phyloP scores from a whole-genome alignment of 2,888 invertebrate species.

The Chrysotoxum bicinctum region DNA sequence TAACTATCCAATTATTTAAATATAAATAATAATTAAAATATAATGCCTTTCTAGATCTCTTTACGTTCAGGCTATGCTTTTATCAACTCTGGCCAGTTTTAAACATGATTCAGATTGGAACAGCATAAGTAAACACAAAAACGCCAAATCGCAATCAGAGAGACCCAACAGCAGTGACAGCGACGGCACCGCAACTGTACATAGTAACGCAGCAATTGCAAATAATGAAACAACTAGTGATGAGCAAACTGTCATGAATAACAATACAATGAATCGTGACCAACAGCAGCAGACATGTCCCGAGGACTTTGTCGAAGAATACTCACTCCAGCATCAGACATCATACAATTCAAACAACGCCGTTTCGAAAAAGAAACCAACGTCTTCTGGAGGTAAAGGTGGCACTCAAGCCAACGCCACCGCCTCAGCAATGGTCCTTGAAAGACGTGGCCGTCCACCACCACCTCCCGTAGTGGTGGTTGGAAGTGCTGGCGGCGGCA shows the following conservation, averaged over 20 bases:
- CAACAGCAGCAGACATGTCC: conserved; percentile 82
- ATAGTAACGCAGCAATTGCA: conserved; percentile 54
- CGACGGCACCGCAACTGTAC: conserved; percentile 65
- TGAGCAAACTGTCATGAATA: conserved; percentile 79
- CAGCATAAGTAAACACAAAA: conserved; percentile 70
- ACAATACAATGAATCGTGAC: conserved; percentile 77
- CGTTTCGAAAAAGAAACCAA: conserved; percentile 75
- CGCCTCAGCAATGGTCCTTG: conserved; percentile 78
- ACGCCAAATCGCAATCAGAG: conserved; percentile 75
- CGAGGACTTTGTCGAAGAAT: conserved; percentile 81
- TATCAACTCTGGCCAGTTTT: conserved; percentile 84
- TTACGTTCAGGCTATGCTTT: conserved; percentile 87
- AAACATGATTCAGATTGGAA: conserved; percentile 74
- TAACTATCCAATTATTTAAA: too few species aligned
- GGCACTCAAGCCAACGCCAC: conserved; percentile 69
- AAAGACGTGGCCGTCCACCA: conserved; percentile 79
- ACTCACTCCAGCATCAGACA: conserved; percentile 75
- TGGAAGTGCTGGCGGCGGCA: conserved; percentile 68
- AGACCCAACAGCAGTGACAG: conserved; percentile 73
- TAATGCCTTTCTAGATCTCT: conserved; percentile 79
- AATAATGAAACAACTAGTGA: conserved; percentile 60
- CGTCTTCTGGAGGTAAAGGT: conserved; percentile 76
- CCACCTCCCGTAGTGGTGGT: conserved; percentile 74
- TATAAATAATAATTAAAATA: not conserved
- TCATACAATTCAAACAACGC: conserved; percentile 77